Evolutionary conservation across 1,140 invertebrate genomes (phyloP).

Genomic region (Acromyrmex charruanus): DNA sequence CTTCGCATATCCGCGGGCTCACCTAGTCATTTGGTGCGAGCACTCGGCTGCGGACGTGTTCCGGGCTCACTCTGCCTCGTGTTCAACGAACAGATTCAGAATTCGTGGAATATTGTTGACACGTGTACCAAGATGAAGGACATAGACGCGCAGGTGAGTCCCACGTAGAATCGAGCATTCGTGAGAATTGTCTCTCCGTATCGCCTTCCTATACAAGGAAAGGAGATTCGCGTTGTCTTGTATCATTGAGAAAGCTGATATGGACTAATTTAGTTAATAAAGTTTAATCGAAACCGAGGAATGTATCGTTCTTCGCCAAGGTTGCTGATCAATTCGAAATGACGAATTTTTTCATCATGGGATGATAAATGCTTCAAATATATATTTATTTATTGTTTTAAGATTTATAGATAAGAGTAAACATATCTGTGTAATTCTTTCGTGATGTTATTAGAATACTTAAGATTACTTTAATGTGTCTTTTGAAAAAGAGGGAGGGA

Average conservation of each 20-base stretch:
- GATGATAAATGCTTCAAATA: constrained; percentile 5
- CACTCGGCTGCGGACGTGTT: constrained; percentile 65
- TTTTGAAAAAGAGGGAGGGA: background rate
- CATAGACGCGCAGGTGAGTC: constrained; percentile 76
- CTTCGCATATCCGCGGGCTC: constrained; percentile 41
- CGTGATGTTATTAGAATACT: background rate
- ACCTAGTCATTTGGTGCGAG: constrained; percentile 71
- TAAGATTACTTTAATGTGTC: background rate
- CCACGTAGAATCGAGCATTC: background rate
- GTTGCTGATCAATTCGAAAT: background rate
- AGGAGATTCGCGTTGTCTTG: background rate
- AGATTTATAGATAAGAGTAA: background rate
- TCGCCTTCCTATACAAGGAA: background rate
- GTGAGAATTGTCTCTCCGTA: background rate
- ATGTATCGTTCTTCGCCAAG: background rate
- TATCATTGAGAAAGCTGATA: background rate
- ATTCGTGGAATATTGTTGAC: background rate
- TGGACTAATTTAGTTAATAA: background rate
- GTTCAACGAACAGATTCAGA: background rate
- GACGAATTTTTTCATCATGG: background rate
- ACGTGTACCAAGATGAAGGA: constrained; percentile 72
- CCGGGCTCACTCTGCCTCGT: constrained; percentile 9
- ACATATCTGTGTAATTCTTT: background rate
- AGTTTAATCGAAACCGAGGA: background rate
- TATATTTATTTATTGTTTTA: background rate